Percentiles rank a stretch among this genome's conserved stretches.
Conservation (phyloP, 2,113 vertebrate genomes). For the Tetraodon nigroviridis region DNA sequence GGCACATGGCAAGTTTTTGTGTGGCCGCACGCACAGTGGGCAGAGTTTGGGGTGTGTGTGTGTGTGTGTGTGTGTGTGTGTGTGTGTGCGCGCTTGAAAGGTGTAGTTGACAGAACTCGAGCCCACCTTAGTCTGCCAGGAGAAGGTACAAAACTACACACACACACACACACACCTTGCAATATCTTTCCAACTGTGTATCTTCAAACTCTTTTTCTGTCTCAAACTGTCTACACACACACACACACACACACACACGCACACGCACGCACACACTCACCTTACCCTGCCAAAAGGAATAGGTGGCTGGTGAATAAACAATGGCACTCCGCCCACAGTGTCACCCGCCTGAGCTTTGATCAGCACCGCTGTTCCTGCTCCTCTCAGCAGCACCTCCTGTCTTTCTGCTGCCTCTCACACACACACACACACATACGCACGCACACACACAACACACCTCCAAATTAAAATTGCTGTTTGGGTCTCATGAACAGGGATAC, state of each 20-base stretch:
- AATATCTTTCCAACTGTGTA: constrained; percentile 47
- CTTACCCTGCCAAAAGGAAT: constrained; percentile 70
- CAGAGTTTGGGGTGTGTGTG: constrained; percentile 3
- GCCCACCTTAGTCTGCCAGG: constrained; percentile 67
- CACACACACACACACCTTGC: constrained; percentile 13
- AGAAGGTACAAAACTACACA: constrained; percentile 54
- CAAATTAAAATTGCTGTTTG: constrained; percentile 37
- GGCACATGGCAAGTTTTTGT: constrained; percentile 17
- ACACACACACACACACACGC: constrained; percentile 56
- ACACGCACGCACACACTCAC: constrained; percentile 60
- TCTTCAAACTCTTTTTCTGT: constrained; percentile 63
- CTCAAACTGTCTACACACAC: constrained; percentile 46
- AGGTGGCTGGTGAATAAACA: constrained; percentile 76
- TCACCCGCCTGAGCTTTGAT: constrained; percentile 74
- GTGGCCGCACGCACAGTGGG: constrained; percentile 15
- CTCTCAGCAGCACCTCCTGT: constrained; percentile 66
- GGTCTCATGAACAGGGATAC: constrained; percentile 27
- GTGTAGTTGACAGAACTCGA: constrained; percentile 67
- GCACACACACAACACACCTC: constrained; percentile 20
- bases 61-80: constrained; percentile 17
- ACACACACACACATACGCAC: background rate
- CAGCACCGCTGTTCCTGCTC: constrained; percentile 67
- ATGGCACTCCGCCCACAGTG: constrained; percentile 73
- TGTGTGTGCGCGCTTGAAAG: constrained; percentile 29
- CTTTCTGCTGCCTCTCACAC: constrained; percentile 43